phyloP scores from a whole-genome alignment of 2,888 invertebrate species.

The Apamea monoglypha region DNA sequence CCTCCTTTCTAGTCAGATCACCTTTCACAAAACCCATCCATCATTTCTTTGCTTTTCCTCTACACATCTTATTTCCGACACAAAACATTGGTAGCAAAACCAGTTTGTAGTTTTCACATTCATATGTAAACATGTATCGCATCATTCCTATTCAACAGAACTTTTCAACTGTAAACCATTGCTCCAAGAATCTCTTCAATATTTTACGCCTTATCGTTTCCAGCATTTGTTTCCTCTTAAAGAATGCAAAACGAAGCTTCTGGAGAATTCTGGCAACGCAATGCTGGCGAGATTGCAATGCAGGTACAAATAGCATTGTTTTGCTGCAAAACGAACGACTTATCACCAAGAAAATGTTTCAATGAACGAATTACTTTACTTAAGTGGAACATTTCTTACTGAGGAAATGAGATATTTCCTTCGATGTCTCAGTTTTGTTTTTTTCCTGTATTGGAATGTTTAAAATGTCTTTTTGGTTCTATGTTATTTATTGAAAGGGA shows the following conservation, averaged over 20 bases:
- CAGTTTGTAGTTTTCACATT: not conserved
- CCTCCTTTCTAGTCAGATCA: too few relatives aligned
- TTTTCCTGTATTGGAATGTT: constrained; percentile 12
- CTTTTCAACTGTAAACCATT: constrained; percentile 31
- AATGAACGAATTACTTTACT: constrained; percentile 28
- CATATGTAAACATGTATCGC: constrained; percentile 23
- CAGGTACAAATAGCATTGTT: constrained; percentile 39
- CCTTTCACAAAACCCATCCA: too few relatives aligned
- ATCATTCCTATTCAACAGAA: constrained; percentile 30
- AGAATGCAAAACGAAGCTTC: constrained; percentile 19
- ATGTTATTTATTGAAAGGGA: not conserved
- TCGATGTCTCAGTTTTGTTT: not conserved
- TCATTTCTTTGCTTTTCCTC: not conserved
- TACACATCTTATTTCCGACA: not conserved
- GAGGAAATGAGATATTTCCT: constrained; percentile 35
- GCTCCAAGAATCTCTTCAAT: constrained; percentile 25
- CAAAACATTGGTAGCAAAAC: constrained; percentile 10
- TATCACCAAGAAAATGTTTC: constrained; percentile 42
- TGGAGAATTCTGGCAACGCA: constrained; percentile 2
- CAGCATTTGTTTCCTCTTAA: constrained; percentile 21
- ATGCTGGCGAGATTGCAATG: constrained; percentile 34
- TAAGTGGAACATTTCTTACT: constrained; percentile 31
- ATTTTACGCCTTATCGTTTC: constrained; percentile 27
- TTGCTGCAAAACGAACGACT: constrained; percentile 14
- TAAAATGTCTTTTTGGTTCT: not conserved